Conservation (phyloP, 37 sponge, comb jelly and placozoan genomes). For the Trichoplax adhaerens region DNA sequence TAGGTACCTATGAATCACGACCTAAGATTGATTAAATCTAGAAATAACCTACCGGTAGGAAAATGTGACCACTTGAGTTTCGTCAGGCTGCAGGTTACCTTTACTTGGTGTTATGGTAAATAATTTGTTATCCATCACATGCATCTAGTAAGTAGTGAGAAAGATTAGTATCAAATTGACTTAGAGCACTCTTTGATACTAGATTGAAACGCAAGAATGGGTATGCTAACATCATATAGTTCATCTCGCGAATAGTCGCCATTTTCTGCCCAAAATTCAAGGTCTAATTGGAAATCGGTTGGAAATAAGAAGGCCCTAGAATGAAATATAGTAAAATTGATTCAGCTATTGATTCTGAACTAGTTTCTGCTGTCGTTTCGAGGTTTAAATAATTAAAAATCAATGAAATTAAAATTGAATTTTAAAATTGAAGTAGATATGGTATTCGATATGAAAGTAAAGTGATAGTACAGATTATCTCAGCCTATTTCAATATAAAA, state of each 20-base stretch:
- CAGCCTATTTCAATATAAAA: not conserved
- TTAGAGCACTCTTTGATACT: not conserved
- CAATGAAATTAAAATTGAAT: too few species aligned
- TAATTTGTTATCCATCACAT: slow-evolving; percentile 40
- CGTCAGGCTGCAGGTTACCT: slow-evolving; percentile 55
- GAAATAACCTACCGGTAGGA: slow-evolving; percentile 17
- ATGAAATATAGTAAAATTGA: not conserved
- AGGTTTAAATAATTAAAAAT: not conserved
- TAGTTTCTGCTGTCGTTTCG: not conserved
- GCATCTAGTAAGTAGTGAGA: not conserved
- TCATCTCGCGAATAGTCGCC: slow-evolving; percentile 52
- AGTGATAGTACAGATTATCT: too few species aligned
- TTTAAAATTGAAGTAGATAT: too few species aligned
- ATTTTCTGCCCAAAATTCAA: slow-evolving; percentile 90
- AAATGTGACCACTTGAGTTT: slow-evolving; percentile 23
- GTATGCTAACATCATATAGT: slow-evolving; percentile 29
- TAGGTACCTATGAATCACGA: not conserved
- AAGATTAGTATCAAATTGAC: not conserved
- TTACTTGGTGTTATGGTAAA: slow-evolving; percentile 55
- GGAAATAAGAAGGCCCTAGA: slow-evolving; percentile 80
- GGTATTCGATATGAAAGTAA: too few species aligned
- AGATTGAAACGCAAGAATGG: too few species aligned
- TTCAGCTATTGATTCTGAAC: not conserved
- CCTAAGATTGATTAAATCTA: not conserved
- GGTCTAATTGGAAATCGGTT: slow-evolving; percentile 76